Percentiles rank a stretch among this genome's conserved stretches.
phyloP scores from a whole-genome alignment of 1,140 invertebrate genomes.

The Augochlora pura region DNA sequence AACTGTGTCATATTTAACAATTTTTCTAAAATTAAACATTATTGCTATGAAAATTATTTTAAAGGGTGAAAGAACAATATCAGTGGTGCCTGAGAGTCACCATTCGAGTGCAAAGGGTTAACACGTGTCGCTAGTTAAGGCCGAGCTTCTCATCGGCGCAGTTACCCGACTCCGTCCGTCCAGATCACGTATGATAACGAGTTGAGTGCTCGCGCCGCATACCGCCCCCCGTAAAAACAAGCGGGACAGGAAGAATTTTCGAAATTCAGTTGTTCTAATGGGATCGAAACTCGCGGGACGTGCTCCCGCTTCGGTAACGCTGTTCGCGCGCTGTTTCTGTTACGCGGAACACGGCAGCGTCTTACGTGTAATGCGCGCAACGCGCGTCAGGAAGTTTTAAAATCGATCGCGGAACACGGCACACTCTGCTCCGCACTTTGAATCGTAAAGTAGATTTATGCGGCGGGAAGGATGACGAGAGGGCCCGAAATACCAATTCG shows the following conservation, averaged over 20 bases:
- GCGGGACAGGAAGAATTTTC: not conserved
- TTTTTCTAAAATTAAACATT: no score
- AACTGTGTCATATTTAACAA: no score
- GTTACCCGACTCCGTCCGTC: not conserved
- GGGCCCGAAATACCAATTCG: not conserved
- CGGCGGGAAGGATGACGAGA: not conserved
- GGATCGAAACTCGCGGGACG: not conserved
- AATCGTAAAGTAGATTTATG: not conserved
- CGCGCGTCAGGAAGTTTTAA: not conserved
- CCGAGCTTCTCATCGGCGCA: not conserved
- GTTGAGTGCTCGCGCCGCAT: constrained; percentile 5
- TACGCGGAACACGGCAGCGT: not conserved
- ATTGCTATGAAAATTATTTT: no score
- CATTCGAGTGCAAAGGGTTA: no score
- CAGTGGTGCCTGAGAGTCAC: no score
- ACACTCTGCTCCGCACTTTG: not conserved
- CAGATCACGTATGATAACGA: constrained; percentile 31
- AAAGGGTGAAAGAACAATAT: no score
- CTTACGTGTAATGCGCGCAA: no score
- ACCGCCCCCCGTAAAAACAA: no score
- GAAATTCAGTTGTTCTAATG: constrained; percentile 5
- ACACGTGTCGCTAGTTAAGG: not conserved
- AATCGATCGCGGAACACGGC: constrained; percentile 4
- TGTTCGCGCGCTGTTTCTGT: not conserved
- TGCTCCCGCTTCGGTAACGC: not conserved